Base-by-base conservation (phyloP, 2,888 invertebrate genomes). In the Acleris cristana region DNA sequence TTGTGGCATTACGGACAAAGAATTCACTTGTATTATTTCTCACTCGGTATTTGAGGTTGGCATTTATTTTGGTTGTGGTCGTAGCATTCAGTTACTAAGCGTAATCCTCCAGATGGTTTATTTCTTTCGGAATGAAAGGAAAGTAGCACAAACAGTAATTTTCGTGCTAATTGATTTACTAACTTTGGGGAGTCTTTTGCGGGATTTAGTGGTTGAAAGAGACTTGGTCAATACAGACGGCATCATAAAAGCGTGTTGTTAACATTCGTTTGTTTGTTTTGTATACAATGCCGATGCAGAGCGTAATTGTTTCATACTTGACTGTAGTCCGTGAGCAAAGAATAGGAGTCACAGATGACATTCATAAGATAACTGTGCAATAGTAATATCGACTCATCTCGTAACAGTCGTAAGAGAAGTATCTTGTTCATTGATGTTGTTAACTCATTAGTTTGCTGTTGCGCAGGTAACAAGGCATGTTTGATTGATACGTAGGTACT, bases 1-100 rank as follows among this genome's bases (percentile, higher is more conserved):
- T 69, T 63, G 55, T 55, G 51, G 63, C 60, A 54, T 62, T 55
- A 58, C 52, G 73, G 61, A 70, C 73, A 73, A 74, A 74, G 74
- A 68, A 70, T 62, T 44, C 12, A 45, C 40, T 6, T 26, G 21
- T 54, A 49, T 52, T 57, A 54, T 61, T 30, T 51, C n/a, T 30
- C 30, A 52, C 56, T 62, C 34, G 55, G 21, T 45, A 34, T 51
- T 18, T n/a, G 44, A 34, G 45, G 45, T 34, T 52, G 56, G 30
- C 34, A 52, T 57, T 57, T 56, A 55, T 40, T 56, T 21, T 5
- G 16, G 30, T 40, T 40, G 49, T 56, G 7, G 26, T 14, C 5
- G 14, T 10, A 56, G 51, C 49, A 48, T 49, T 49, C 21, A 12
- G 23, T 23, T 18, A 45, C 21, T 16, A 7, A 14, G 23, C 26